Conservation (phyloP, 2,888 invertebrate genomes). For the Esperia sulphurella region DNA sequence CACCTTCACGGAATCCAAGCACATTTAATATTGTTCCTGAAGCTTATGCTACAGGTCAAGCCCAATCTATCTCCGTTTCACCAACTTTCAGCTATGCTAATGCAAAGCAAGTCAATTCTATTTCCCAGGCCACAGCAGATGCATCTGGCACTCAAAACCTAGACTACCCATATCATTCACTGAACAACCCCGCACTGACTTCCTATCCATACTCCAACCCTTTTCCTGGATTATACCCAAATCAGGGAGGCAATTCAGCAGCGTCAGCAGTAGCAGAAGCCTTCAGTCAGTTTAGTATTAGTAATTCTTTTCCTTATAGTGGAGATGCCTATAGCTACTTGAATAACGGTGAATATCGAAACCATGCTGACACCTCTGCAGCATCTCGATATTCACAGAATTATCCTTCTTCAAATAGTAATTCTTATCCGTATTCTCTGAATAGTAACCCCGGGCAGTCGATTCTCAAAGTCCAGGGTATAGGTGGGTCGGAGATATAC, state of each 20-base stretch:
- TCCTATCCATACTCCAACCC: neutral
- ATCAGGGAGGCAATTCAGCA: too few relatives aligned
- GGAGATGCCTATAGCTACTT: neutral
- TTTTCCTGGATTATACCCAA: too few relatives aligned
- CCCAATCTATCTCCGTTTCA: too few relatives aligned
- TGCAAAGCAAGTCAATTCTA: too few relatives aligned
- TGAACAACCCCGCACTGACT: neutral
- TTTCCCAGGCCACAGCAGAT: too few relatives aligned
- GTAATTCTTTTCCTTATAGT: neutral
- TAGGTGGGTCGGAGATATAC: slow-evolving; percentile 18
- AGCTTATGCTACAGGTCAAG: too few relatives aligned
- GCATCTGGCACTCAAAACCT: too few relatives aligned
- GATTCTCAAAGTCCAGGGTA: slow-evolving; percentile 4
- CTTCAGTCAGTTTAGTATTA: neutral
- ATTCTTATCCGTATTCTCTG: neutral
- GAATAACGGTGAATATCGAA: neutral
- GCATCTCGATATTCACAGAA: neutral
- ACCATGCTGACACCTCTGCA: neutral
- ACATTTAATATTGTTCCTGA: too few relatives aligned
- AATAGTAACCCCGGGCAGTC: too few relatives aligned
- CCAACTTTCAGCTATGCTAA: too few relatives aligned
- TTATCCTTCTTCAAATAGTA: neutral
- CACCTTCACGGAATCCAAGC: too few relatives aligned
- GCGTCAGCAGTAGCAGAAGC: neutral
- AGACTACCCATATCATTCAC: too few relatives aligned